Evolutionary conservation across 2,888 invertebrate genomes (phyloP), one percentile per base, ranked within the genome.

Genomic region (Eupithecia vulgata): DNA sequence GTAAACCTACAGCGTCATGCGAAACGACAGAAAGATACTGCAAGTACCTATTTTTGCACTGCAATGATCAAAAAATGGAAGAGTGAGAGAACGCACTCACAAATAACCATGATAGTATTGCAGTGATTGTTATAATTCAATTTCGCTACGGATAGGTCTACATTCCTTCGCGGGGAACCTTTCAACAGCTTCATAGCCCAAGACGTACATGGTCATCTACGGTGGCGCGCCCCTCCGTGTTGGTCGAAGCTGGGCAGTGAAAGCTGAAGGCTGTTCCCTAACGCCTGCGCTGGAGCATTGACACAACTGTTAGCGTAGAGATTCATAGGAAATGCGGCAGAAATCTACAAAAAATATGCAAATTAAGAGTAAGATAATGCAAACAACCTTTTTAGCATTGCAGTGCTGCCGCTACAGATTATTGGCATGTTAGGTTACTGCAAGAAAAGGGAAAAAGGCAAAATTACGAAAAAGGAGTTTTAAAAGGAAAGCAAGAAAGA

Each of bases 1-100:
- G 13, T 79, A 78, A 67, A 25, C 52, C 59, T n/a, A 37, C 48
- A 45, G 45, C n/a, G 48, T 10, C 57, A n/a, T 45, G 34, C 15
- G 13, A 48, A 30, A 59, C 15, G 30, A 15, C 30, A 17, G 17
- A 6, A 25, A 68, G 17, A 30, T 21, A 37, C 34, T 61, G 30
- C 5, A 8, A 15, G 34, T 61, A 15, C 34, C 2, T 25, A 52
- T 52, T 52, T 45, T 12, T 10, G 21, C 52, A 52, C 5, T 21
- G 52, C 52, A 52, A 21, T 57, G 25, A 57, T 13, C 25, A 25
- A 57, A 25, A 21, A 57, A 25, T 25, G 12, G 25, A 57, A 57
- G n/a, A n/a, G 7, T 3, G 21, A 45, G 3, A 25, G 10, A 52
- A 21, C 25, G 57, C 57, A 13, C 21, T 17, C n/a, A n/a, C 17